A percentile compares a stretch with the other conserved stretches of the same genome.
phyloP scores from a whole-genome alignment of 2,888 invertebrate species.

The Ellobium chinense region DNA sequence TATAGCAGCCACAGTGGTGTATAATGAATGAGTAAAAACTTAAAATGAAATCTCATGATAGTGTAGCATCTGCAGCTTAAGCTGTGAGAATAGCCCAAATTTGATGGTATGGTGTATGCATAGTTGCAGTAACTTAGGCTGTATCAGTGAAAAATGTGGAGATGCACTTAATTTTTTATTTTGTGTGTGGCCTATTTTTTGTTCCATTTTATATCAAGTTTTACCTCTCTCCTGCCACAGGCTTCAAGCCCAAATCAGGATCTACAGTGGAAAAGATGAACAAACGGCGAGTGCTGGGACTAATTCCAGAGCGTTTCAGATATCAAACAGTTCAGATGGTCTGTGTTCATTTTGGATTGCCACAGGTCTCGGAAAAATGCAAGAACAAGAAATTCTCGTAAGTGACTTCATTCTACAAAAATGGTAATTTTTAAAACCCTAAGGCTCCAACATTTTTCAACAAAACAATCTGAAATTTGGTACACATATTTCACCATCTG shows the following conservation, averaged over 20 bases:
- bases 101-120: no score
- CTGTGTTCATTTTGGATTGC: conserved; percentile 11
- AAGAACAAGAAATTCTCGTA: not conserved
- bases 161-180: not conserved
- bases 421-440: no score
- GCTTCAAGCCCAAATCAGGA: conserved; percentile 7
- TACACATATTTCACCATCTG: no score
- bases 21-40: no score
- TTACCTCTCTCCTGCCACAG: not conserved
- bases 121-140: no score
- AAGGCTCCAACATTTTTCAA: not conserved
- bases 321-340: conserved; percentile 23
- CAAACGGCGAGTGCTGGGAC: not conserved
- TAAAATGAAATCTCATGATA: no score
- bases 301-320: conserved; percentile 2
- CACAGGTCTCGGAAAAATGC: not conserved
- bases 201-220: not conserved
- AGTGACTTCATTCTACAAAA: no score
- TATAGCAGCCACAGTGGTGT: no score
- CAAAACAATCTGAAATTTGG: not conserved
- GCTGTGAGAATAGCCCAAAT: no score
- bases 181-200: not conserved
- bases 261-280: not conserved
- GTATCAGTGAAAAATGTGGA: not conserved
- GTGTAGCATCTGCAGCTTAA: no score